phyloP scores from a whole-genome alignment of 2,888 invertebrate genomes.

The Aphelenchoides bicaudatus region DNA sequence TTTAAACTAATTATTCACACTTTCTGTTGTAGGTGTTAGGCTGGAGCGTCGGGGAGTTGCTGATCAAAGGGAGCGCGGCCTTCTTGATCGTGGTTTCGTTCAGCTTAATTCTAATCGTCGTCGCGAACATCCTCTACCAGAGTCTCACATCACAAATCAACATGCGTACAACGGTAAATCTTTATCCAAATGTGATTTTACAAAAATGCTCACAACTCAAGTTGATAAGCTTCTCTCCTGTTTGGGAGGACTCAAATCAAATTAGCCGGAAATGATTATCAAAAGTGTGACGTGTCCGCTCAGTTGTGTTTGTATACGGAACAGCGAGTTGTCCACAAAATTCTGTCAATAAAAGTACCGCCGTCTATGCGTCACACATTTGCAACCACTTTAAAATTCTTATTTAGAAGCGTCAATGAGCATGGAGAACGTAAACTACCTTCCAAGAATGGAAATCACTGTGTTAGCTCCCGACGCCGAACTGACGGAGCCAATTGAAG shows the following conservation, averaged over 20 bases:
- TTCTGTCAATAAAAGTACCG: background rate
- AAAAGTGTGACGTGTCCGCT: too few relatives aligned
- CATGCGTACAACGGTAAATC: background rate
- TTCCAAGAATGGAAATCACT: too few relatives aligned
- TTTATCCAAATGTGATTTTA: too few relatives aligned
- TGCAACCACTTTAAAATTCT: background rate
- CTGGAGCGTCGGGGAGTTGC: constrained; percentile 37
- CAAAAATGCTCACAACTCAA: too few relatives aligned
- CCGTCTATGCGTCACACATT: background rate
- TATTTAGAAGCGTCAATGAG: background rate
- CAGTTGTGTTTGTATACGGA: too few relatives aligned
- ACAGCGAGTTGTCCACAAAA: too few relatives aligned
- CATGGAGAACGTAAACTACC: background rate
- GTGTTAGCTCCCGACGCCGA: constrained; percentile 1
- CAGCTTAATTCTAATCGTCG: constrained; percentile 48
- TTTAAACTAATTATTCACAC: too few relatives aligned
- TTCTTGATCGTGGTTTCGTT: constrained; percentile 48
- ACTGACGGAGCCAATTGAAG: constrained; percentile 6
- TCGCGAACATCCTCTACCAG: constrained; percentile 51
- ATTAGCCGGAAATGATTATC: too few relatives aligned
- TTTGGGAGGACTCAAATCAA: too few relatives aligned
- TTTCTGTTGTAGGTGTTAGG: background rate
- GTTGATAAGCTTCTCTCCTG: too few relatives aligned
- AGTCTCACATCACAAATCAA: constrained; percentile 33
- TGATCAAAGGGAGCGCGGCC: constrained; percentile 47